Evolutionary conservation across 1,140 invertebrate species (phyloP).

Genomic region (Saccostrea glomerata): DNA sequence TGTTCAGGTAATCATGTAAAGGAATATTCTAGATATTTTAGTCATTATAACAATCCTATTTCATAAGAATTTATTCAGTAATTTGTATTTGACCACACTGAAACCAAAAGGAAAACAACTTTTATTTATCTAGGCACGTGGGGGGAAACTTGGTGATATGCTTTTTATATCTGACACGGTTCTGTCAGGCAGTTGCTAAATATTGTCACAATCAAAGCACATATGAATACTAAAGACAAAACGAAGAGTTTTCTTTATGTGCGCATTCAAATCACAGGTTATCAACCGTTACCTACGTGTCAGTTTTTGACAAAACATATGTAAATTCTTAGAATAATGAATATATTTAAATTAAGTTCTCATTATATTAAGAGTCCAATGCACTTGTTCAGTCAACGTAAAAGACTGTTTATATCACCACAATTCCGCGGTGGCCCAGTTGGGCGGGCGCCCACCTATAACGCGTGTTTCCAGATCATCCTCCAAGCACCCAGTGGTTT

Average conservation of each 20-base stretch:
- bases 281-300: not conserved
- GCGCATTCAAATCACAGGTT: not conserved
- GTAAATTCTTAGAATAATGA: not conserved
- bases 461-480: not conserved
- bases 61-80: too few species aligned
- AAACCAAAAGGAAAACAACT: not conserved
- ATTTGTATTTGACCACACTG: too few species aligned
- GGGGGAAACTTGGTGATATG: not conserved
- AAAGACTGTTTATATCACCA: too few species aligned
- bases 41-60: too few species aligned
- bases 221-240: not conserved
- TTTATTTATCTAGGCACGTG: not conserved
- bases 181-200: slow-evolving; percentile 11
- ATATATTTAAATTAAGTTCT: not conserved
- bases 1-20: too few species aligned
- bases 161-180: not conserved
- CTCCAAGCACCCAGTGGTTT: not conserved
- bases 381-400: not conserved
- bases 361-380: not conserved
- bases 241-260: not conserved
- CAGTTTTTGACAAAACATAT: not conserved
- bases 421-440: not conserved
- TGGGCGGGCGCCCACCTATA: slow-evolving; percentile 6
- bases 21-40: too few species aligned
- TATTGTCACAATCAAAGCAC: slow-evolving; percentile 7